Evolutionary conservation across 2,113 vertebrate species (phyloP), one percentile per base, ranked within the genome.

Genomic region (Malaclemys terrapin): DNA sequence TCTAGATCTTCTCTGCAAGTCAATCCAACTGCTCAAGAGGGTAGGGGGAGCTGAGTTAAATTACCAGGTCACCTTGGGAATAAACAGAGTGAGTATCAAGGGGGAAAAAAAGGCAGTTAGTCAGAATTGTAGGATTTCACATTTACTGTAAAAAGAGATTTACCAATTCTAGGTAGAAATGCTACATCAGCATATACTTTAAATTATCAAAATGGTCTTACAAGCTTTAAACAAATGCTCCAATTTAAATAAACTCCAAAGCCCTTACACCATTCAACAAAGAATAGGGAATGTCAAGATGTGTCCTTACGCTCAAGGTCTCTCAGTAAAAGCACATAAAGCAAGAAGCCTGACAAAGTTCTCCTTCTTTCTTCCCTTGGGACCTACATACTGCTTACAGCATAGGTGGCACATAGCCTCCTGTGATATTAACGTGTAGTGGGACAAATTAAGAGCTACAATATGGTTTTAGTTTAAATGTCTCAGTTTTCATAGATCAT

Each of bases 211-310:
- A 22, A 78, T 47, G 2, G 80, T 86, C 3, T 47, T n/a, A 59
- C 1, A 35, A 16, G 50, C 69, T 54, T 65, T 12, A 27, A 75
- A 4, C 0, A n/a, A 19, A 22, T 17, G 52, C 9, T 59, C 0
- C 83, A 38, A 82, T 82, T 85, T 20, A 75, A 85, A 75, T 93
- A 0, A 22, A 38, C 17, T 80, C 7, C 19, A 84, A 22, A 7
- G 47, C 0, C 0, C 19, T 19, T 2, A 49, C 22, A 2, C 9
- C 1, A 10, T 59, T 54, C 38, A 0, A 19, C 7, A 80, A 31
- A 93, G 62, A 69, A 3, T 8, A 52, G 90, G 69, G 4, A 87
- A 12, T 45, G 1, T 57, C 29, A 79, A 65, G 38, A 2, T 47
- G 14, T 59, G 19, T 19, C 14, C 20, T 75, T 49, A 20, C 5